Conservation (phyloP, 2,797 vertebrate species). For the Gambusia yucatana region DNA sequence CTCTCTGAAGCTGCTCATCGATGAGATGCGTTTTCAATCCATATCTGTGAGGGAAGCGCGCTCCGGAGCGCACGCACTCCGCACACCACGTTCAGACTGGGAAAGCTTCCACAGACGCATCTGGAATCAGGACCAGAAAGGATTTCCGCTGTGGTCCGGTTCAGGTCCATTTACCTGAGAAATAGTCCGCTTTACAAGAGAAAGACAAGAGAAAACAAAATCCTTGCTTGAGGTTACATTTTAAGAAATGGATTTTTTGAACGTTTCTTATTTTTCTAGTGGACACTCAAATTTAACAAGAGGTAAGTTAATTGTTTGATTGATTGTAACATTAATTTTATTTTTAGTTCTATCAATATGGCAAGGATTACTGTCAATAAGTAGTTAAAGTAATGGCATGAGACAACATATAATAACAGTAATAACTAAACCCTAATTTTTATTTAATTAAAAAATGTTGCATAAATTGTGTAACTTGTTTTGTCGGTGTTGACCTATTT, state of each 20-base stretch:
- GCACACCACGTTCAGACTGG: neutral
- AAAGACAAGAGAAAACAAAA: neutral
- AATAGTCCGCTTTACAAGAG: neutral
- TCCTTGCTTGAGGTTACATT: conserved; percentile 21
- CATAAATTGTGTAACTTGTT: neutral
- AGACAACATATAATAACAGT: neutral
- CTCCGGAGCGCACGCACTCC: neutral
- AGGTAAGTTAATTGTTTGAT: conserved; percentile 38
- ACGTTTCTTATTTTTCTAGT: conserved; percentile 46
- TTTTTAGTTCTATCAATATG: neutral
- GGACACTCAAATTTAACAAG: conserved; percentile 49
- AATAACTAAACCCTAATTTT: neutral
- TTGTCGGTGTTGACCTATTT: neutral
- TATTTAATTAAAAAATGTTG: neutral
- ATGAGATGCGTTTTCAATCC: neutral
- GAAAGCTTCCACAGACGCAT: neutral
- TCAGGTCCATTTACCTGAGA: neutral
- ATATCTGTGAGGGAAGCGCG: neutral
- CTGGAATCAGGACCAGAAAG: neutral
- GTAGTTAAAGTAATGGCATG: neutral
- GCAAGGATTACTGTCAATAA: neutral
- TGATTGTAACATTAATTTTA: neutral
- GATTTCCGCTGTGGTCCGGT: neutral
- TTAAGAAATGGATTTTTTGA: conserved; percentile 70
- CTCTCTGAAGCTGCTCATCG: neutral